Conservation (phyloP, 2,888 invertebrate species). For the Gandaritis pyraliata region DNA sequence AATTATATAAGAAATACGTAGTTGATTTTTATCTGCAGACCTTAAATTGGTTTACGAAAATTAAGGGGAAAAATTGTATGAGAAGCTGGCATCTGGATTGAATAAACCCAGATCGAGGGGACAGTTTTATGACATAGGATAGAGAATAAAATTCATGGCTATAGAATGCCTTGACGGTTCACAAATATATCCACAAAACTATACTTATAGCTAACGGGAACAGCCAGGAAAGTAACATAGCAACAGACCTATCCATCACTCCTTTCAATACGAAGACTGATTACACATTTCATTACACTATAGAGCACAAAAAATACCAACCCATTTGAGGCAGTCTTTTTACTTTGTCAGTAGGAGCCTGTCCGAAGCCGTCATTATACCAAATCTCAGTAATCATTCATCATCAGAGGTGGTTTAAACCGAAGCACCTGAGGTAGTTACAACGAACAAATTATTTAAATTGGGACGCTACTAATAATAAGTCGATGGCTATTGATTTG, state of each 20-base stretch:
- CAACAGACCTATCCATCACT: constrained; percentile 48
- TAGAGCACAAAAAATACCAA: constrained; percentile 39
- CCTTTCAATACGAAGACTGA: constrained; percentile 51
- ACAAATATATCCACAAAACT: not conserved
- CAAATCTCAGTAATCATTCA: constrained; percentile 81
- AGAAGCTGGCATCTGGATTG: constrained; percentile 13
- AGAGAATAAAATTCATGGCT: constrained; percentile 9
- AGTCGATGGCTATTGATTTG: constrained; percentile 45
- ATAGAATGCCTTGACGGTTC: not conserved
- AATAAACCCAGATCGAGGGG: constrained; percentile 20
- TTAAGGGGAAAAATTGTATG: constrained; percentile 6
- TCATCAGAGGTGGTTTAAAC: constrained; percentile 73
- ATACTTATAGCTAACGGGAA: not conserved
- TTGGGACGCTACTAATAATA: constrained; percentile 57
- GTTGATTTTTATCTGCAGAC: not conserved
- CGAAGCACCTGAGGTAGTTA: constrained; percentile 68
- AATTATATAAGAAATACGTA: constrained; percentile 9
- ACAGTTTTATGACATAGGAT: constrained; percentile 13
- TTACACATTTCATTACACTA: constrained; percentile 68
- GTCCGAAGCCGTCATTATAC: constrained; percentile 72
- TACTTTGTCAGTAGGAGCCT: constrained; percentile 65
- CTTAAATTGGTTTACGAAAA: constrained; percentile 6
- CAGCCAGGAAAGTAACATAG: not conserved
- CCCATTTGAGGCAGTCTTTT: constrained; percentile 51
- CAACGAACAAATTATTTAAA: constrained; percentile 53